These are phyloP conservation scores for Pheosia tremula DNA, from an alignment of 2,888 invertebrate genomes.

Conservation along the genomic window DNA sequence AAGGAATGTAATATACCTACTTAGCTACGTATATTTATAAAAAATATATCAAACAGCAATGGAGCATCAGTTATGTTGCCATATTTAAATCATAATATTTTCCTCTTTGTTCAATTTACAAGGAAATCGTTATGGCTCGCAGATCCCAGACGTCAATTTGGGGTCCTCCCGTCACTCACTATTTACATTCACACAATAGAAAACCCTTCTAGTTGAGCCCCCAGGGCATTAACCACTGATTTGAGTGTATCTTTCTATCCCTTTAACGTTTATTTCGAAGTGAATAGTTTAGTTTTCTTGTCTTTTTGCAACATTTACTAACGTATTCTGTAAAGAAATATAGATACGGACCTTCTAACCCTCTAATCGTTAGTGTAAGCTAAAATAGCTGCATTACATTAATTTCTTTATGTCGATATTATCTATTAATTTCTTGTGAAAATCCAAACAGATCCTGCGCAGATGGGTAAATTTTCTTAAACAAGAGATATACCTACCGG, in stretches of 20 bases:
- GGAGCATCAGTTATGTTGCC: slow-evolving; percentile 23
- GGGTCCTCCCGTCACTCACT: slow-evolving; percentile 31
- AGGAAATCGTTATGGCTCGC: slow-evolving; percentile 28
- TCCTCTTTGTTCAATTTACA: slow-evolving; percentile 16
- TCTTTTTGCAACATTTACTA: too few relatives aligned
- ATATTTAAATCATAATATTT: slow-evolving; percentile 25
- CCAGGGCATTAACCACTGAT: slow-evolving; percentile 36
- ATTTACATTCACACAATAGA: slow-evolving; percentile 47
- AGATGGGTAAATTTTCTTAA: too few relatives aligned
- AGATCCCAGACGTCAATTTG: slow-evolving; percentile 22
- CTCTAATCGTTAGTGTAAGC: too few relatives aligned
- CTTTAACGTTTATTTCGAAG: slow-evolving; percentile 12
- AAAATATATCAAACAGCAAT: slow-evolving; percentile 13
- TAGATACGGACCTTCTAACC: too few relatives aligned
- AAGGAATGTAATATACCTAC: too few relatives aligned
- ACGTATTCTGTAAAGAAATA: too few relatives aligned
- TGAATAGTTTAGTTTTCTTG: not conserved
- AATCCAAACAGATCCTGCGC: too few relatives aligned
- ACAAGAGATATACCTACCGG: too few relatives aligned
- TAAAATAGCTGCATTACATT: too few relatives aligned
- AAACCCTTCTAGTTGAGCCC: slow-evolving; percentile 31
- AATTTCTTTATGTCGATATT: too few relatives aligned
- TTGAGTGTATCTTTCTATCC: slow-evolving; percentile 21
- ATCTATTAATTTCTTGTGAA: too few relatives aligned
- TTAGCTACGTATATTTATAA: too few relatives aligned